A percentile compares a stretch with the other conserved stretches of the same genome.
Conservation (phyloP, 2,113 vertebrate species). For the Actenoides hombroni region DNA sequence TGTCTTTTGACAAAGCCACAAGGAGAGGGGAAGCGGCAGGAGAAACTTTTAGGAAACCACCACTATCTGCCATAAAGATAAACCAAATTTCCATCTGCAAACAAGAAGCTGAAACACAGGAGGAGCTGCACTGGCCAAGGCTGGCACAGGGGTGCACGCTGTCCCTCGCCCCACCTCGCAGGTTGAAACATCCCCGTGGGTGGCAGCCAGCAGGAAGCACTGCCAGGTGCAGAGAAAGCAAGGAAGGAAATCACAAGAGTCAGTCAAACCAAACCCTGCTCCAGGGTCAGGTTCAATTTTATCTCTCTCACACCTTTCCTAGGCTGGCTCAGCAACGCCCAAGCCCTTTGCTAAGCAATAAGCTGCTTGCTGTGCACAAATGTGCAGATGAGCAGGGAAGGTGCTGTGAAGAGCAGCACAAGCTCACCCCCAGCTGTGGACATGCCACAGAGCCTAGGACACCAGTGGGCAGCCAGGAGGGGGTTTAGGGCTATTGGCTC, state of each 20-base stretch:
- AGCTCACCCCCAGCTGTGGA: background rate
- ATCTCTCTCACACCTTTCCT: background rate
- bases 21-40: background rate
- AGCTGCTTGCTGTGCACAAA: fast-evolving
- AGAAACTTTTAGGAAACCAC: background rate
- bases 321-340: background rate
- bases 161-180: background rate
- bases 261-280: background rate
- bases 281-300: background rate
- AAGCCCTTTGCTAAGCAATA: background rate
- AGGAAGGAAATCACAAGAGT: slow-evolving; percentile 16
- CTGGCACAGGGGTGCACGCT: background rate
- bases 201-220: background rate
- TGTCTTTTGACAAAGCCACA: background rate
- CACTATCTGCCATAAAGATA: background rate
- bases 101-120: background rate
- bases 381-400: background rate
- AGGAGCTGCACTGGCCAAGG: background rate
- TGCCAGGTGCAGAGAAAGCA: background rate
- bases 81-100: background rate
- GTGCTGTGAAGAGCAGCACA: background rate
- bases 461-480: background rate
- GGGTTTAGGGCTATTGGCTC: background rate
- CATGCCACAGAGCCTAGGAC: background rate
- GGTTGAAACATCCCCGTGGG: background rate